Evolutionary conservation across 1,140 invertebrate genomes (phyloP).

Genomic region (Drosophila bifasciata): DNA sequence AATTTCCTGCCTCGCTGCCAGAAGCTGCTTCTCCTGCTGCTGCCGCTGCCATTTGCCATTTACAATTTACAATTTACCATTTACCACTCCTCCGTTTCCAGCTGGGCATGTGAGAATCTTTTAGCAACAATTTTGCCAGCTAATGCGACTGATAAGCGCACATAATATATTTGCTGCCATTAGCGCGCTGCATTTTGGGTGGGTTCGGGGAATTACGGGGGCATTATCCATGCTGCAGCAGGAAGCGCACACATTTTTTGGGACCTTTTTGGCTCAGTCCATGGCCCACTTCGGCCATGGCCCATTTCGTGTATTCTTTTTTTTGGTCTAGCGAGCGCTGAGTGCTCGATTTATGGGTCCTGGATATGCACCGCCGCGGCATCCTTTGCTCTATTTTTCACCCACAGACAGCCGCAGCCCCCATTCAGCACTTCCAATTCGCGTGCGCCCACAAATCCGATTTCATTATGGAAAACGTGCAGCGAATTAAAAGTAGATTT

Average conservation of each 20-base stretch:
- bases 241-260: conserved; percentile 4
- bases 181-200: conserved; percentile 70
- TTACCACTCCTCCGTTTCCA: too few species aligned
- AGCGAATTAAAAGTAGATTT: conserved; percentile 76
- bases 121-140: conserved; percentile 70
- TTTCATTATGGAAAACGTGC: conserved; percentile 81
- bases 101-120: conserved; percentile 57
- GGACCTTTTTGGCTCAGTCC: conserved; percentile 5
- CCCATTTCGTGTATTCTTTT: conserved; percentile 16
- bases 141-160: conserved; percentile 77
- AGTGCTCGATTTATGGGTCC: conserved; percentile 60
- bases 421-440: conserved; percentile 18
- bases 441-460: conserved; percentile 62
- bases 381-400: background rate
- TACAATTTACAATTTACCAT: conserved; percentile 48
- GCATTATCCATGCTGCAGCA: conserved; percentile 12
- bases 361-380: conserved; percentile 8
- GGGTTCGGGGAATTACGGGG: conserved; percentile 46
- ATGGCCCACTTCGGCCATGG: conserved; percentile 33
- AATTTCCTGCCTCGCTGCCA: conserved; percentile 60
- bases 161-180: conserved; percentile 78
- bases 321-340: conserved; percentile 30
- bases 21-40: too few species aligned
- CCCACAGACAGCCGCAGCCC: background rate
- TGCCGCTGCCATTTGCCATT: too few species aligned